phyloP scores from a whole-genome alignment of 2,888 invertebrate species.

The Rhamnusium bicolor region DNA sequence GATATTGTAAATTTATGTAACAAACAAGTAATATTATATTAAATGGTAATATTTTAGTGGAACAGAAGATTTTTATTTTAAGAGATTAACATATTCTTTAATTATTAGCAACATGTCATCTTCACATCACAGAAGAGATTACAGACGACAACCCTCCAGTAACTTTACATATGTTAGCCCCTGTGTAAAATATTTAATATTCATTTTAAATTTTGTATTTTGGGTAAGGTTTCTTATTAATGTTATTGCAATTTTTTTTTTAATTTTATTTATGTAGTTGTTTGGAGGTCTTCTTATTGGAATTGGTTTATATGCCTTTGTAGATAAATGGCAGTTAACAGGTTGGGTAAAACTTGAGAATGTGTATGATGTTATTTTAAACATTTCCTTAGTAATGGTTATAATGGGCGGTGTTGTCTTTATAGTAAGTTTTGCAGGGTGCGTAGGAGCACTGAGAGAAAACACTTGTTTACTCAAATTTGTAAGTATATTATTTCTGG shows the following conservation, averaged over 20 bases:
- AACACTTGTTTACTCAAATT: conserved; percentile 94
- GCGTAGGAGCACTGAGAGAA: conserved; percentile 91
- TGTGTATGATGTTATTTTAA: conserved; percentile 91
- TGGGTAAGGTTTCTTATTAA: conserved; percentile 79
- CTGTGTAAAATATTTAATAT: conserved; percentile 92
- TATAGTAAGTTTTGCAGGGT: conserved; percentile 94
- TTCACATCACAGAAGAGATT: conserved; percentile 75
- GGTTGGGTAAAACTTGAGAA: conserved; percentile 89
- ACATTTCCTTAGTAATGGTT: conserved; percentile 93
- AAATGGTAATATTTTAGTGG: neutral
- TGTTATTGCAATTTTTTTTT: conserved; percentile 8
- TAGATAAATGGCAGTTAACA: conserved; percentile 93
- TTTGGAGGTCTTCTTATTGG: conserved; percentile 90
- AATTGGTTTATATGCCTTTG: conserved; percentile 91
- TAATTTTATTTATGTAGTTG: conserved; percentile 76
- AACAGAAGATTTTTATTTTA: neutral
- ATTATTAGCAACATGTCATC: conserved; percentile 12
- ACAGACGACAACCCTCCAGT: conserved; percentile 69
- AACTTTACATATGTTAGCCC: conserved; percentile 89
- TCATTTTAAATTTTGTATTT: conserved; percentile 90
- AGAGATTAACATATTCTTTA: neutral
- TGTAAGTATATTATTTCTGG: conserved; percentile 76
- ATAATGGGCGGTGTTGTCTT: conserved; percentile 93
- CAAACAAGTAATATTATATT: neutral
- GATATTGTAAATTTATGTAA: neutral